A percentile compares a stretch with the other conserved stretches of the same genome.
These are phyloP conservation scores for Toxonevra muliebris DNA, from an alignment of 2,888 invertebrate genomes.

Conservation along the genomic window DNA sequence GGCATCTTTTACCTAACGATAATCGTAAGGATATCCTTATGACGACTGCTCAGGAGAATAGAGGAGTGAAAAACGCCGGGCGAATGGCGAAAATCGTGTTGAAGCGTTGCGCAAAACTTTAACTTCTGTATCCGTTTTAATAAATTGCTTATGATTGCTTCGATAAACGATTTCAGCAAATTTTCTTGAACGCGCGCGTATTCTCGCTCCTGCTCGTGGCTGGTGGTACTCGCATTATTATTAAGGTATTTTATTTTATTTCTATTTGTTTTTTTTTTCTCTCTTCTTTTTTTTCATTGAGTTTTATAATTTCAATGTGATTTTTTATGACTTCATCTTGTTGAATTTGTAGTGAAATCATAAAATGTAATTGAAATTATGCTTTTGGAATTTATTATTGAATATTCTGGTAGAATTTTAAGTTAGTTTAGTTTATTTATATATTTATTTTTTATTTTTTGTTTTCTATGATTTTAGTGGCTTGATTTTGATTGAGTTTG, in stretches of 20 bases:
- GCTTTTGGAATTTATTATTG: constrained; percentile 9
- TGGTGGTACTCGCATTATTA: neutral
- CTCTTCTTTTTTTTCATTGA: neutral
- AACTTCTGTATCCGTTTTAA: constrained; percentile 13
- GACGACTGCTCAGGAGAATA: neutral
- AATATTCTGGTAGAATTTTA: neutral
- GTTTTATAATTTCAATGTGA: too few species aligned
- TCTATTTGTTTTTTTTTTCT: neutral
- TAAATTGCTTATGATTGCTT: constrained; percentile 14
- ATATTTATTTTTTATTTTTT: neutral
- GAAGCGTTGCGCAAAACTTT: constrained; percentile 2
- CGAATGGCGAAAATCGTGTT: neutral
- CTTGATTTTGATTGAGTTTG: neutral
- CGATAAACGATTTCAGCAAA: constrained; percentile 5
- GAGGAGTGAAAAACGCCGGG: neutral
- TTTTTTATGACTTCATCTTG: neutral
- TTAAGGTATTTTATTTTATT: too few species aligned
- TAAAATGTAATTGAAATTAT: constrained; percentile 9
- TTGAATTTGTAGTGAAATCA: constrained; percentile 8
- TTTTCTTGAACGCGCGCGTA: neutral
- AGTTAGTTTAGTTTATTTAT: neutral
- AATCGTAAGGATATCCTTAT: too few species aligned
- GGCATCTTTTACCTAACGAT: too few species aligned
- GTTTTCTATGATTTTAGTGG: neutral
- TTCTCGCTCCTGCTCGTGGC: neutral